Conservation (phyloP, 2,113 vertebrate genomes). For the Cottus gobio region DNA sequence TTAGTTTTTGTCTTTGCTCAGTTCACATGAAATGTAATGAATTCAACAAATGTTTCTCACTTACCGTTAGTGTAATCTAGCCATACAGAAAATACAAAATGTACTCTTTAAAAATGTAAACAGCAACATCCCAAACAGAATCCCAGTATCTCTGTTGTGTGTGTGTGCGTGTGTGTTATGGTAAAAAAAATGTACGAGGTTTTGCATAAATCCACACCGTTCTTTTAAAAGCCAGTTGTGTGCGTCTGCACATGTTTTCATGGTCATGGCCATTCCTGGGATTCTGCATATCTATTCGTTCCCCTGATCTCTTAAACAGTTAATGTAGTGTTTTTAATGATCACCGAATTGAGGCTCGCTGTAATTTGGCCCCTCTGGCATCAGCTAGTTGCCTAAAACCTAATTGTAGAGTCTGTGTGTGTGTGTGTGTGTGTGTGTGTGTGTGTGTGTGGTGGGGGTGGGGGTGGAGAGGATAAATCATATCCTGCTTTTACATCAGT, state of each 20-base stretch:
- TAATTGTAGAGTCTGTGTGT: background rate
- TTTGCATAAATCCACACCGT: slow-evolving; percentile 61
- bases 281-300: background rate
- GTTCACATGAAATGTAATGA: background rate
- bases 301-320: background rate
- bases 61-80: background rate
- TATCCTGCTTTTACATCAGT: background rate
- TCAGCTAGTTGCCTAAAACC: background rate
- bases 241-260: background rate
- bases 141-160: background rate
- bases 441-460: background rate
- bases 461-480: background rate
- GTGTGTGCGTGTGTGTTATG: slow-evolving; percentile 10
- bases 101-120: background rate
- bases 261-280: background rate
- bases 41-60: background rate
- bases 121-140: background rate
- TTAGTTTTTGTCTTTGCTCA: background rate
- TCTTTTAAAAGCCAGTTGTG: slow-evolving; percentile 12
- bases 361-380: background rate
- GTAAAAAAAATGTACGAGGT: slow-evolving; percentile 72
- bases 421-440: background rate
- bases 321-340: background rate
- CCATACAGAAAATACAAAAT: background rate
- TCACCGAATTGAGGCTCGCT: background rate